Evolutionary conservation across 2,797 vertebrate species (phyloP).

Genomic region (Gymnoscopelus braueri): DNA sequence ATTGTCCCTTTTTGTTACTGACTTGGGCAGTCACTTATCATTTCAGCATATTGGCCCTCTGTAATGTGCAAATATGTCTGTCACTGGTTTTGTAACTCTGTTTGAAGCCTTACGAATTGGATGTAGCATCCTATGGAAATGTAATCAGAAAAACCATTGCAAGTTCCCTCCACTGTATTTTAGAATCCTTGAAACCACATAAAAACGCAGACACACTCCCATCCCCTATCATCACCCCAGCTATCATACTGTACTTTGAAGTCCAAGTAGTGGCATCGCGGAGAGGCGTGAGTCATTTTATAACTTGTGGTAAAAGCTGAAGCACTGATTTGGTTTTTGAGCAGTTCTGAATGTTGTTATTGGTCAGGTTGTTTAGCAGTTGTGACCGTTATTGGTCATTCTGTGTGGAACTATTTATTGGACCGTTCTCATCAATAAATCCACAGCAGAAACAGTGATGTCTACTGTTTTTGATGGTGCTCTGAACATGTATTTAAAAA

Average conservation of each 20-base stretch:
- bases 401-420: constrained; percentile 83
- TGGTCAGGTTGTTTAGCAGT: too few relatives aligned
- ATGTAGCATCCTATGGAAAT: background rate
- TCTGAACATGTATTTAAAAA: too few relatives aligned
- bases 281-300: constrained; percentile 9
- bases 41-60: background rate
- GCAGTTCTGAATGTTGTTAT: constrained; percentile 55
- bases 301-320: constrained; percentile 48
- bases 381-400: constrained; percentile 34
- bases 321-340: constrained; percentile 72
- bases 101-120: background rate
- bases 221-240: constrained; percentile 4
- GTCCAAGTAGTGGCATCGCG: constrained; percentile 7
- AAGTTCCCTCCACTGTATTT: background rate
- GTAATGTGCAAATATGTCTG: too few relatives aligned
- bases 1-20: constrained; percentile 27
- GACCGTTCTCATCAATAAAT: constrained; percentile 78
- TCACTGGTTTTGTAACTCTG: too few relatives aligned
- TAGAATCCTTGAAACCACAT: constrained; percentile 3
- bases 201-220: constrained; percentile 15
- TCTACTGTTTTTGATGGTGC: background rate
- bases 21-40: constrained; percentile 3
- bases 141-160: constrained; percentile 7
- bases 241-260: background rate
- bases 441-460: constrained; percentile 61